These are phyloP conservation scores for Clarias fuscus DNA, from an alignment of 2,797 vertebrate species.

Conservation along the genomic window DNA sequence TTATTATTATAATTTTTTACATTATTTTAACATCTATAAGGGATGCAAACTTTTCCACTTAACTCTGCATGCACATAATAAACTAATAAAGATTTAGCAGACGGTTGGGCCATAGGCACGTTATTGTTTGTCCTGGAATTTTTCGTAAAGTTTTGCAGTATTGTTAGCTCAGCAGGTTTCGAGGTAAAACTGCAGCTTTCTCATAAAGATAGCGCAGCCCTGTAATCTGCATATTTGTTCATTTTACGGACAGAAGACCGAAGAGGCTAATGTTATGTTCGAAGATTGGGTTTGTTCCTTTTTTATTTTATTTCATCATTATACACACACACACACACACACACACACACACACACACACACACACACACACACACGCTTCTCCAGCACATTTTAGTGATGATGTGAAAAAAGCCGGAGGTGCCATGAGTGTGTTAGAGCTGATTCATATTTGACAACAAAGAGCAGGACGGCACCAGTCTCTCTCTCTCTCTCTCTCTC, in stretches of 20 bases:
- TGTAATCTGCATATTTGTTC: constrained; percentile 7
- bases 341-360: neutral
- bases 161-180: neutral
- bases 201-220: constrained; percentile 18
- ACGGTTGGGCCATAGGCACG: neutral
- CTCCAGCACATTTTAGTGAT: neutral
- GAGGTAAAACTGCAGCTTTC: neutral
- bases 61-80: neutral
- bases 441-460: constrained; percentile 74
- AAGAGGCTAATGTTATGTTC: constrained; percentile 9
- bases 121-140: constrained; percentile 5
- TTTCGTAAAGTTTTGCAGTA: neutral
- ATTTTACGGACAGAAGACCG: neutral
- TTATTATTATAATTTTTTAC: neutral
- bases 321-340: constrained; percentile 1
- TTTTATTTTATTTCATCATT: neutral
- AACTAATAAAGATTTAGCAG: neutral
- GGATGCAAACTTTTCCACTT: constrained; percentile 1
- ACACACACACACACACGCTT: neutral
- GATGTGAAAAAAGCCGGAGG: constrained; percentile 8
- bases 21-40: neutral
- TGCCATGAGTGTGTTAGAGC: constrained; percentile 51
- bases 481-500: constrained; percentile 60
- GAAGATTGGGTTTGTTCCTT: constrained; percentile 22
- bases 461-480: constrained; percentile 58